Evolutionary conservation across 1,140 invertebrate genomes (phyloP).

Genomic region (Sitodiplosis mosellana): DNA sequence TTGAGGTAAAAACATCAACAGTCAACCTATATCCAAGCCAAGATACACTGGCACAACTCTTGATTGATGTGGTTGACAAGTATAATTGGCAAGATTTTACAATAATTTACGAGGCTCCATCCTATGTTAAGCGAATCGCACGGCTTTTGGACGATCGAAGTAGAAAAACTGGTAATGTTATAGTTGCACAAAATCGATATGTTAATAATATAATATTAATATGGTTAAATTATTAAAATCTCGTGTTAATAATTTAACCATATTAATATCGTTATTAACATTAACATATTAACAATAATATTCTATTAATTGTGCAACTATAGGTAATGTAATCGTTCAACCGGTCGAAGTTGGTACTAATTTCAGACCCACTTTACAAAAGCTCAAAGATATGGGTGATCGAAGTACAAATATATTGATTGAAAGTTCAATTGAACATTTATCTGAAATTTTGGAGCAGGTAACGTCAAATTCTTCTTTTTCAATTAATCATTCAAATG

Average conservation of each 20-base stretch:
- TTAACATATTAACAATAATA: conserved; percentile 35
- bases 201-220: too few relatives aligned
- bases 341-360: conserved; percentile 30
- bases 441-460: conserved; percentile 44
- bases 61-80: conserved; percentile 48
- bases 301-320: conserved; percentile 39
- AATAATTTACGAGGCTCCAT: conserved; percentile 65
- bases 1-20: conserved; percentile 31
- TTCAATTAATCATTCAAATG: background rate
- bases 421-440: conserved; percentile 47
- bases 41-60: conserved; percentile 45
- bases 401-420: conserved; percentile 57
- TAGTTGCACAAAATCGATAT: too few relatives aligned
- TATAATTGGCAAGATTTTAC: conserved; percentile 73
- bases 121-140: conserved; percentile 46
- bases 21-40: conserved; percentile 79
- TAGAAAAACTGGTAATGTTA: background rate
- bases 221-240: too few relatives aligned
- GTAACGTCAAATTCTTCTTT: conserved; percentile 8
- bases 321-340: conserved; percentile 33
- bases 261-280: too few relatives aligned
- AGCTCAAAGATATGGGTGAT: conserved; percentile 30
- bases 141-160: background rate
- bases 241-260: too few relatives aligned
- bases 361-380: conserved; percentile 23